Base-by-base conservation (phyloP, 2,888 invertebrate genomes). In the Tipula vernalis region DNA sequence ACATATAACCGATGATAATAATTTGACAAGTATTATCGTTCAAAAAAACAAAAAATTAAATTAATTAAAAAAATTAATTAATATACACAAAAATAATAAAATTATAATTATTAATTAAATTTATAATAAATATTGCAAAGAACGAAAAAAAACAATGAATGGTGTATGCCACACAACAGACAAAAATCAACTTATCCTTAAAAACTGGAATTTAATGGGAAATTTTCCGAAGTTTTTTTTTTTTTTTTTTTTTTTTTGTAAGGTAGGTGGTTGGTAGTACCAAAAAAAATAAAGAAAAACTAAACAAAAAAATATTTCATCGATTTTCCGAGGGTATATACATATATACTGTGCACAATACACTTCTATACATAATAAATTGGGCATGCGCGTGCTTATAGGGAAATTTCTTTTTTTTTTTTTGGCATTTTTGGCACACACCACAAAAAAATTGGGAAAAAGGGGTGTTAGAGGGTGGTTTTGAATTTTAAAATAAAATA, bases 81-180 rank as follows among this genome's bases (percentile, higher is more conserved):
- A 36, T 83, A 84, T 39, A 84, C 41, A 84, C 39, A 84, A 39
- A 41, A 84, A 84, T 39, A 28, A 84, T 39, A 84, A 84, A 84
- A 84, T 84, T 84, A 84, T 84, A 84, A 84, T 41, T 39, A 84
- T 84, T 84, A 84, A 84, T 84, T 84, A 85, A 85, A 42, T 39
- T 42, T 42, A 42, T 42, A 85, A 42, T 42, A 42, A 85, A 42
- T 85, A 85, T 85, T 85, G 85, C 85, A 85, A 85, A 85, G 84
- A 84, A 84, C 84, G 36, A 84, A 85, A 85, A 42, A 85, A 85
- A 85, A 71, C 71, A 42, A 85, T 85, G 85, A 85, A 71, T 85
- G 85, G 85, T 85, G 42, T 85, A 28, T 84, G 84, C 84, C 84
- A 84, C 84, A 84, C 85, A 85, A 85, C 85, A 85, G 85, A 85